phyloP scores from a whole-genome alignment of 1,140 invertebrate genomes.

The Sycophaga agraensis region DNA sequence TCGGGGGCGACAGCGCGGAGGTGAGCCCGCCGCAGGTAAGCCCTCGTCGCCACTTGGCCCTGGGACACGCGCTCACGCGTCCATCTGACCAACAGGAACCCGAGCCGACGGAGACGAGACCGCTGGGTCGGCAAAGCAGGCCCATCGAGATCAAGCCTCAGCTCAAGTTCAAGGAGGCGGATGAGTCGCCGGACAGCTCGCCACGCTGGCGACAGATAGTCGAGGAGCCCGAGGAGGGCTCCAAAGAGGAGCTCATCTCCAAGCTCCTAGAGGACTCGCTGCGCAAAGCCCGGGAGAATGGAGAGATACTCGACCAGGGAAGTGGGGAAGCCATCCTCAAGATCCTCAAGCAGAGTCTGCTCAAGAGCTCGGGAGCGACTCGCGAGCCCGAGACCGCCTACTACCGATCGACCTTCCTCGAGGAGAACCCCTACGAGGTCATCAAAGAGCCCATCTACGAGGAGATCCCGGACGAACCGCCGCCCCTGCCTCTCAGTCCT shows the following conservation, averaged over 20 bases:
- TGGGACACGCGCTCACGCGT: background rate
- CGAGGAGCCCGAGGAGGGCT: constrained; percentile 19
- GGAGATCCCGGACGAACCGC: constrained; percentile 79
- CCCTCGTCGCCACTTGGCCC: too few relatives aligned
- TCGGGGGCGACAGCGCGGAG: constrained; percentile 30
- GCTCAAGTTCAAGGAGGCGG: background rate
- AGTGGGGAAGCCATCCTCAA: constrained; percentile 53
- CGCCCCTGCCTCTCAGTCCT: constrained; percentile 72
- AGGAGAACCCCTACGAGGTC: constrained; percentile 76
- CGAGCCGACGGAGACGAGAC: too few relatives aligned
- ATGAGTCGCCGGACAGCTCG: background rate
- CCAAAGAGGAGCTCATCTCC: constrained; percentile 51
- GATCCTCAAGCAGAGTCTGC: constrained; percentile 51
- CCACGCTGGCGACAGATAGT: constrained; percentile 23
- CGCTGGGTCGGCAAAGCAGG: background rate
- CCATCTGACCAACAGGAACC: too few relatives aligned
- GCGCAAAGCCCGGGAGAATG: constrained; percentile 49
- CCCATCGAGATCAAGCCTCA: constrained; percentile 4
- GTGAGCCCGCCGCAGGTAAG: background rate
- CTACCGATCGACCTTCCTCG: constrained; percentile 51
- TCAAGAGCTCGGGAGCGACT: constrained; percentile 48
- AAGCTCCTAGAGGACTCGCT: constrained; percentile 53
- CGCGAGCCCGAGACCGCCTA: constrained; percentile 44
- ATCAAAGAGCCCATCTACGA: constrained; percentile 87
- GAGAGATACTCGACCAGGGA: constrained; percentile 49